These are phyloP conservation scores for Cyanoderma ruficeps DNA, from an alignment of 2,113 vertebrate genomes.

Conservation along the genomic window DNA sequence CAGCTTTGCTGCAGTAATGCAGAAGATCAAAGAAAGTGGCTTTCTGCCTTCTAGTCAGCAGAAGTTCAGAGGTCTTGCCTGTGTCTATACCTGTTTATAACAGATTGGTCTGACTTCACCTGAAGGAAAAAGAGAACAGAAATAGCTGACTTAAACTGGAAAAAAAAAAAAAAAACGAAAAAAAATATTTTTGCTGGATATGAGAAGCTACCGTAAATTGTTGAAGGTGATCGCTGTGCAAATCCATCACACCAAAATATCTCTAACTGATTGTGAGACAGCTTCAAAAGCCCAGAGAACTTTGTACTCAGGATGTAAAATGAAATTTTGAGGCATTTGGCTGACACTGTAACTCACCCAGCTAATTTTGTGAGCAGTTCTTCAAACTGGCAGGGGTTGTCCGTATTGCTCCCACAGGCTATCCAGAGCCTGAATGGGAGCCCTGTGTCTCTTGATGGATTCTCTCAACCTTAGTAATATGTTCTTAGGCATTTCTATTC, in stretches of 20 bases:
- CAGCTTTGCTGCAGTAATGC: not conserved
- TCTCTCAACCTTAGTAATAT: not conserved
- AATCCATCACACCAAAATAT: not conserved
- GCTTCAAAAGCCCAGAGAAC: not conserved
- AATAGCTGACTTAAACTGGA: not conserved
- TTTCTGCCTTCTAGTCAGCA: not conserved
- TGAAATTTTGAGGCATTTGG: not conserved
- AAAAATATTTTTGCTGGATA: not conserved
- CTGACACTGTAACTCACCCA: not conserved
- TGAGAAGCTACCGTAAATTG: not conserved
- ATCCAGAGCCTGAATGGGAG: not conserved
- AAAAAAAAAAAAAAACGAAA: not conserved
- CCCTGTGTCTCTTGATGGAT: not conserved
- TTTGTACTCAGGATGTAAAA: not conserved
- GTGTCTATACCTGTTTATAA: not conserved
- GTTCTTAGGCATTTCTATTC: not conserved
- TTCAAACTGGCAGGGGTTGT: not conserved
- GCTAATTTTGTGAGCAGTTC: not conserved
- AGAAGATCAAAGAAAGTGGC: not conserved
- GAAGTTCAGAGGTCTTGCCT: not conserved
- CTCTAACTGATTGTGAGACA: not conserved
- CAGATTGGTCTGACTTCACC: not conserved
- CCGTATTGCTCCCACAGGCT: not conserved
- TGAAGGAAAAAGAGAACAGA: not conserved
- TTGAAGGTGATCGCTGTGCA: not conserved